Percentiles rank a stretch among this genome's conserved stretches.
Conservation (phyloP, 35 echinoderm and acorn worm species). For the Eucidaris tribuloides region DNA sequence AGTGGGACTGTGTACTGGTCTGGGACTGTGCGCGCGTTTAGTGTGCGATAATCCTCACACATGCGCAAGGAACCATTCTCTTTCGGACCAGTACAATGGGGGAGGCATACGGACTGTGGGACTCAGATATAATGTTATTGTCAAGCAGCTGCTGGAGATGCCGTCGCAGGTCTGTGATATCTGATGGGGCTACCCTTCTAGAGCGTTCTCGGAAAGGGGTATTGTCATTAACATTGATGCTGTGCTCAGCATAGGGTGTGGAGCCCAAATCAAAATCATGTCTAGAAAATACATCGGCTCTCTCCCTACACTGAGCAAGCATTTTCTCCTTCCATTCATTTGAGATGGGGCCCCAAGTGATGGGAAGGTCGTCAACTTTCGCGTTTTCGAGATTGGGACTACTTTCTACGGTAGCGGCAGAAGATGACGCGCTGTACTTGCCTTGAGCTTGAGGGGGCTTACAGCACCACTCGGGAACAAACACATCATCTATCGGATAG, state of each 20-base stretch:
- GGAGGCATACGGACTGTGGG: slow-evolving; percentile 41
- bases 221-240: slow-evolving; percentile 32
- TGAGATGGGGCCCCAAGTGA: not conserved
- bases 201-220: slow-evolving; percentile 31
- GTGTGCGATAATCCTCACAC: slow-evolving; percentile 66
- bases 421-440: not conserved
- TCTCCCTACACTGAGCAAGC: not conserved
- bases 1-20: slow-evolving; percentile 55
- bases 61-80: slow-evolving; percentile 34
- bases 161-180: slow-evolving; percentile 30
- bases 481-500: slow-evolving; percentile 26
- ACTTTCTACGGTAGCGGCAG: not conserved
- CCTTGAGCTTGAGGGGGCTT: not conserved
- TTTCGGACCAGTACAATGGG: slow-evolving; percentile 66
- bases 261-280: slow-evolving; percentile 37
- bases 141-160: slow-evolving; percentile 22
- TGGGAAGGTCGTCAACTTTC: not conserved
- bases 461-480: slow-evolving; percentile 35
- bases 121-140: slow-evolving; percentile 18
- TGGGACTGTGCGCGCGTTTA: slow-evolving; percentile 39
- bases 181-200: slow-evolving; percentile 43
- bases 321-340: not conserved
- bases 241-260: slow-evolving; percentile 11
- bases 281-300: slow-evolving; percentile 23
- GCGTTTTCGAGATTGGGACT: not conserved